Evolutionary conservation across 1,140 invertebrate genomes (phyloP), one percentile per base, ranked within the genome.

Genomic region (Pseudobourletiella spinata): DNA sequence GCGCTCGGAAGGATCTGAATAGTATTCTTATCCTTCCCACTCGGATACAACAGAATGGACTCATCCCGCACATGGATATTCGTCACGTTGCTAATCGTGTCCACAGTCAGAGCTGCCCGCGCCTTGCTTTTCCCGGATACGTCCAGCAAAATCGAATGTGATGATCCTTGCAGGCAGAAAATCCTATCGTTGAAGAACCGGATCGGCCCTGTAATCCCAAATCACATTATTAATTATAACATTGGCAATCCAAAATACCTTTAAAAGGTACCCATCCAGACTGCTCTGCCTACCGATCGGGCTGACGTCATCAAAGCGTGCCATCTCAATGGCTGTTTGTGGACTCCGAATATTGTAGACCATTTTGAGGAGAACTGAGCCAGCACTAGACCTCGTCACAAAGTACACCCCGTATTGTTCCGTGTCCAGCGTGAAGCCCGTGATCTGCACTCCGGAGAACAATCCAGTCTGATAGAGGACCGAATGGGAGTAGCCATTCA

Each of bases 361-460:
- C 81, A 6, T 82, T 82, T 26, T 83, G 84, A 0, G 80, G 11
- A 89, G 76, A 61, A 81, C 81, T 0, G 85, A 87, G n/a, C 84
- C 83, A 70, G 86, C 83, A 61, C 83, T 82, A 57, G 86, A 86
- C 61, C 85, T 74, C 0, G 89, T 83, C 24, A 89, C 82, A 87
- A 87, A 91, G 71, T 87, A 92, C 1, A 92, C 74, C 57, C 80
- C 79, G 69, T 83, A 80, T 57, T 83, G 80, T 65, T 86, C 81
- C 1, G 85, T 77, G 71, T 94, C 89, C 46, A 92, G 73, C 0
- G 88, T 87, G 25, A 95, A 76, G 3, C 89, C 88, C 80, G 85
- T 85, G 0, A 92, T 88, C 78, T 0, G 83, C 82, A 2, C 84
- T 82, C 88, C 87, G 88, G 1, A 90, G 71, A 60, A 88, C 78